Conservation (phyloP, 2,113 vertebrate genomes). For the Leptodactylus fuscus region DNA sequence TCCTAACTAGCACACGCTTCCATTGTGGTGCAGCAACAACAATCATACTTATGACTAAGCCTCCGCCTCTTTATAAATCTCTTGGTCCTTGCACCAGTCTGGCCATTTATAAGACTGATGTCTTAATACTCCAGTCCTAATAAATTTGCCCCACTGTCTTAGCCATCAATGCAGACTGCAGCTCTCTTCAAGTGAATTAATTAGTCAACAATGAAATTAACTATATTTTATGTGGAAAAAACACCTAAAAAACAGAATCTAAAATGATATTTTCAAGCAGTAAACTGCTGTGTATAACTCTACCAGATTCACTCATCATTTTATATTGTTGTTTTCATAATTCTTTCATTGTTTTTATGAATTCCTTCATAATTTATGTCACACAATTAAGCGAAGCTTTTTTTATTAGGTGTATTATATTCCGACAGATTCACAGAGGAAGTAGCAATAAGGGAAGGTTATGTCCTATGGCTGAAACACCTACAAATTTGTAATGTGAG, state of each 20-base stretch:
- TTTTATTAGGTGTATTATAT: neutral
- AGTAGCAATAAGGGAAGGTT: neutral
- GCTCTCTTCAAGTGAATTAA: neutral
- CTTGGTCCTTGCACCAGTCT: too few relatives aligned
- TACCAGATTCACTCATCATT: neutral
- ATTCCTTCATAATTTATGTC: slow-evolving; percentile 1
- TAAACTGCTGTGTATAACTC: neutral
- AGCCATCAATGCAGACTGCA: neutral
- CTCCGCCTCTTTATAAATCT: too few relatives aligned
- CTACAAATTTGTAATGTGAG: neutral
- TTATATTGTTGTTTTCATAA: neutral
- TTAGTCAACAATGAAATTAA: neutral
- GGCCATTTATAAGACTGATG: too few relatives aligned
- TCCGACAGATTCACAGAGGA: neutral
- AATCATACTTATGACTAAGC: too few relatives aligned
- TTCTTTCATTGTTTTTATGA: neutral
- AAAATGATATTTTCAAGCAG: neutral
- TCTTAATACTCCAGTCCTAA: too few relatives aligned
- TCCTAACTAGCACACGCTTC: too few relatives aligned
- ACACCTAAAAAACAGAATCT: neutral
- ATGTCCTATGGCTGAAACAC: neutral
- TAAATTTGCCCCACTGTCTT: too few relatives aligned
- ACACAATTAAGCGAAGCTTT: neutral
- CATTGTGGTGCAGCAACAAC: too few relatives aligned
- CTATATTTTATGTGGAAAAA: neutral